These are phyloP conservation scores for Chroicocephalus ridibundus DNA, from an alignment of 2,113 vertebrate species.

Conservation along the genomic window DNA sequence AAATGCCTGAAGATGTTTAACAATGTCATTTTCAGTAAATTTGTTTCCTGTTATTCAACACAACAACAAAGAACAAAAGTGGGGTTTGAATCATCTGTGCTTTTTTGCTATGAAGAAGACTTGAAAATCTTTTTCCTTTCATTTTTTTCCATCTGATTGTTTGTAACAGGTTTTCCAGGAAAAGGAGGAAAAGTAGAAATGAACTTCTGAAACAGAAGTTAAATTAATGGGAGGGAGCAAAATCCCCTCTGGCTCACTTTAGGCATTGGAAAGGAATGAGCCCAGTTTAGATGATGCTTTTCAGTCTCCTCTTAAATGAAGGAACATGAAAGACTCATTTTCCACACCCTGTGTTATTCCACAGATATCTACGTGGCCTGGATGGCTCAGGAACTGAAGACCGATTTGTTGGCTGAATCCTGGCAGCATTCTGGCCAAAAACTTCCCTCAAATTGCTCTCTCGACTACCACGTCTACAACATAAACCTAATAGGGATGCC, in stretches of 20 bases:
- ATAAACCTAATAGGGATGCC: slow-evolving; percentile 74
- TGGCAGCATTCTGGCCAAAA: slow-evolving; percentile 79
- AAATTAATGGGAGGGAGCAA: not conserved
- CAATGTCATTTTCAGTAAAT: not conserved
- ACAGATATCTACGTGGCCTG: slow-evolving; percentile 90
- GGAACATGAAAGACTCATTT: not conserved
- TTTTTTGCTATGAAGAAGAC: not conserved
- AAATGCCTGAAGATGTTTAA: not conserved
- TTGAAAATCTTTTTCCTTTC: not conserved
- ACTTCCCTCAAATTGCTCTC: slow-evolving; percentile 91
- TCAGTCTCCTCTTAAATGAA: not conserved
- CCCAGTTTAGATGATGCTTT: not conserved
- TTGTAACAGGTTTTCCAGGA: not conserved
- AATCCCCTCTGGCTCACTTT: not conserved
- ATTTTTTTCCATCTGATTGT: not conserved
- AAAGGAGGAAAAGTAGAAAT: not conserved
- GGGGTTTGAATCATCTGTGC: not conserved
- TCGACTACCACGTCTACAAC: slow-evolving; percentile 85
- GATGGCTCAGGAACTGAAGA: slow-evolving; percentile 85
- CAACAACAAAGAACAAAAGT: not conserved
- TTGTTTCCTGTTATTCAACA: not conserved
- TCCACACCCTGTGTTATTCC: not conserved
- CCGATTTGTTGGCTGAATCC: slow-evolving; percentile 84
- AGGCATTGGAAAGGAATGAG: rapidly evolving
- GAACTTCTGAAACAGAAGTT: not conserved